These are phyloP conservation scores for Pristionchus fissidentatus DNA, from an alignment of 2,888 invertebrate species.

Conservation along the genomic window DNA sequence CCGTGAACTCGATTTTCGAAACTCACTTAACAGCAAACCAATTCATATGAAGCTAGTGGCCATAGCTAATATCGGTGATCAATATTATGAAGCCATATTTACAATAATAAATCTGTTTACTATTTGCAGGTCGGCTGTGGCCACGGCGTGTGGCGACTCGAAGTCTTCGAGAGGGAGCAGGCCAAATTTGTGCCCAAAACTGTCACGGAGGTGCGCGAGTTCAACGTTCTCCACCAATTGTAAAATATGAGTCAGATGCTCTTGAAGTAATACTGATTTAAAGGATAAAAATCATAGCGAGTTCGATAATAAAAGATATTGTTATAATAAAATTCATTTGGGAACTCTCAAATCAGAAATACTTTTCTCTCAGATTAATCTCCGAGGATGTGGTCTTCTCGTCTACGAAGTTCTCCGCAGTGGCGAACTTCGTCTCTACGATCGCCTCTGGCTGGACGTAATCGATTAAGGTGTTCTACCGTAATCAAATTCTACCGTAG, in stretches of 20 bases:
- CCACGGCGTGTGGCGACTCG: slow-evolving; percentile 43
- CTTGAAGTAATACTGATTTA: too few species aligned
- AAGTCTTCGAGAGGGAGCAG: slow-evolving; percentile 39
- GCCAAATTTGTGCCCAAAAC: slow-evolving; percentile 16
- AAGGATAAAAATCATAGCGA: too few species aligned
- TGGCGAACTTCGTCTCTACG: not conserved
- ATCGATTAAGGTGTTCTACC: too few species aligned
- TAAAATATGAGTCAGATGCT: too few species aligned
- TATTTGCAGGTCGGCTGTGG: slow-evolving; percentile 36
- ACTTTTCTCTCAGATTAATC: not conserved
- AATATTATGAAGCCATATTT: not conserved
- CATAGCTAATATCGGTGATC: too few species aligned
- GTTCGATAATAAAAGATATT: not conserved
- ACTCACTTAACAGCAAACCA: not conserved
- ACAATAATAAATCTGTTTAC: too few species aligned
- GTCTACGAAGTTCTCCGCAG: not conserved
- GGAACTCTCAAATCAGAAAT: not conserved
- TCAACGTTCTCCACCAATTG: not conserved
- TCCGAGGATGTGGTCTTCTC: slow-evolving; percentile 43
- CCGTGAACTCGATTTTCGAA: not conserved
- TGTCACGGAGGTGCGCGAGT: not conserved
- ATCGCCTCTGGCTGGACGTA: slow-evolving; percentile 39
- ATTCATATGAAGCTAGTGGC: not conserved
- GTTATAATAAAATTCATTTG: not conserved
- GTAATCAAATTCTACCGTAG: too few species aligned